A percentile compares a stretch with the other conserved stretches of the same genome.
phyloP scores from a whole-genome alignment of 2,888 invertebrate genomes.

The Gasteruption jaculator region DNA sequence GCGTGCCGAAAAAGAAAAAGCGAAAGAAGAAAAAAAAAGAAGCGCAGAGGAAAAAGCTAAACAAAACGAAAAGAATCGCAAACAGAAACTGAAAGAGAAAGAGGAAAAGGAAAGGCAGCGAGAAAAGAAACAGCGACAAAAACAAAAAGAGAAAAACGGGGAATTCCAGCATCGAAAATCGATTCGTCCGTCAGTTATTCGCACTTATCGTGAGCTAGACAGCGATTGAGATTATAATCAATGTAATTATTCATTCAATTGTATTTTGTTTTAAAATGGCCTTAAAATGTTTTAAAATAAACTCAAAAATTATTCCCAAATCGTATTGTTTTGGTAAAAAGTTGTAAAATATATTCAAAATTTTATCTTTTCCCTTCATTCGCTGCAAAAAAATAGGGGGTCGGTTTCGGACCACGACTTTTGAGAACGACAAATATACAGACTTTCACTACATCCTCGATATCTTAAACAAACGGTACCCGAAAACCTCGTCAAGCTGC shows the following conservation, averaged over 20 bases:
- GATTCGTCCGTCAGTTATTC: slow-evolving; percentile 7
- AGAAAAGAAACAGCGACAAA: slow-evolving; percentile 5
- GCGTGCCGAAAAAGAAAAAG: not conserved
- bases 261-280: not conserved
- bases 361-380: slow-evolving; percentile 4
- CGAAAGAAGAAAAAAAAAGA: not conserved
- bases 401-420: no score
- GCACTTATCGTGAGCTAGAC: slow-evolving; percentile 5
- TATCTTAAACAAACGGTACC: no score
- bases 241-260: slow-evolving; percentile 1
- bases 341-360: no score
- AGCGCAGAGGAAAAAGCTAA: slow-evolving; percentile 7
- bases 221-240: slow-evolving; percentile 5
- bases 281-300: slow-evolving; percentile 4
- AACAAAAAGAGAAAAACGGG: slow-evolving; percentile 8
- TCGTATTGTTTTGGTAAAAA: no score
- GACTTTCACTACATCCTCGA: no score
- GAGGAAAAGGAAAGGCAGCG: slow-evolving; percentile 5
- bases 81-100: slow-evolving; percentile 2
- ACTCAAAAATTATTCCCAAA: no score
- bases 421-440: no score
- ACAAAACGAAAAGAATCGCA: not conserved
- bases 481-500: no score
- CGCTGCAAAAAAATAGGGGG: slow-evolving; percentile 5
- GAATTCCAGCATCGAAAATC: slow-evolving; percentile 6